phyloP scores from a whole-genome alignment of 2,888 invertebrate species.

The Cosmia pyralina region DNA sequence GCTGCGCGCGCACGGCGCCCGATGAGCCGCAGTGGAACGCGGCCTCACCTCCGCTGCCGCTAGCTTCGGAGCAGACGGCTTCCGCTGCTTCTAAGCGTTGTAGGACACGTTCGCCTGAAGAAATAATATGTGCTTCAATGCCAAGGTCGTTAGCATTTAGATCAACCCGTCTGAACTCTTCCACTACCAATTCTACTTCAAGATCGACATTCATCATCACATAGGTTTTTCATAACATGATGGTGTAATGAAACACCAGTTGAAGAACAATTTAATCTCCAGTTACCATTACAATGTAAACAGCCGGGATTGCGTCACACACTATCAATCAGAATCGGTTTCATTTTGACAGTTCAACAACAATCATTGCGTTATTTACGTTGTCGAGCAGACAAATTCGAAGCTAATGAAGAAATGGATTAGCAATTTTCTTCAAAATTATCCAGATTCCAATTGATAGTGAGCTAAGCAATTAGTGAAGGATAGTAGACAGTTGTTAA shows the following conservation, averaged over 20 bases:
- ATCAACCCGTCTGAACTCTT: not conserved
- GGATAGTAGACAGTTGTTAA: not conserved
- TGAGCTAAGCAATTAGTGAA: too few species aligned
- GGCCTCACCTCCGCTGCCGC: slow-evolving; percentile 91
- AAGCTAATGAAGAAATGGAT: too few species aligned
- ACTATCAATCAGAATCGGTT: too few species aligned
- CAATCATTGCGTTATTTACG: too few species aligned
- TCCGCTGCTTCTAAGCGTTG: slow-evolving; percentile 91
- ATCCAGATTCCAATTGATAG: too few species aligned
- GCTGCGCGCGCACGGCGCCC: slow-evolving; percentile 94
- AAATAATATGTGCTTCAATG: slow-evolving; percentile 1
- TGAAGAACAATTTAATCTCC: not conserved
- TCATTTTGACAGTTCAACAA: too few species aligned
- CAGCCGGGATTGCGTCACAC: too few species aligned
- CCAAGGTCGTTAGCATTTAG: slow-evolving; percentile 21
- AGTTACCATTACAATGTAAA: not conserved
- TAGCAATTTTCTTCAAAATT: too few species aligned
- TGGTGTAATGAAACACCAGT: too few species aligned
- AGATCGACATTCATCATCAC: not conserved
- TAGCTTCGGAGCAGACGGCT: slow-evolving; percentile 90
- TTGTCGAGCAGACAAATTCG: too few species aligned
- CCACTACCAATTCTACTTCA: not conserved
- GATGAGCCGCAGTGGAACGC: slow-evolving; percentile 94
- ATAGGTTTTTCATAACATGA: not conserved
- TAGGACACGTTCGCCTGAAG: slow-evolving; percentile 92